Conservation (phyloP, 2,797 vertebrate species). For the Gobio occitaniae region DNA sequence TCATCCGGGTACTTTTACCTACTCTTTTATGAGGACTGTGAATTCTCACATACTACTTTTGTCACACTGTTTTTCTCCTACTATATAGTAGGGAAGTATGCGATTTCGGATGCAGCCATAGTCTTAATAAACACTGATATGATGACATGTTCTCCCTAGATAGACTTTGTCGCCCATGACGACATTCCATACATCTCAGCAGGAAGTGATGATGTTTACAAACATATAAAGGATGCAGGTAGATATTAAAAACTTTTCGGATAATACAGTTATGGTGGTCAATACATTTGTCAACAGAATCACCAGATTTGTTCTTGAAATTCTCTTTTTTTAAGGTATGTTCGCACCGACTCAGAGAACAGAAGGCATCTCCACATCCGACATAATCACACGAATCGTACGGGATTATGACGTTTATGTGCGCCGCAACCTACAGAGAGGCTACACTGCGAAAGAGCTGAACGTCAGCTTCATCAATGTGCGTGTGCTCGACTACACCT, state of each 20-base stretch:
- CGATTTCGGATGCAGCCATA: not conserved
- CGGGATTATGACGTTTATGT: conserved; percentile 89
- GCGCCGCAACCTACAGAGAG: conserved; percentile 85
- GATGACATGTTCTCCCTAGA: conserved; percentile 68
- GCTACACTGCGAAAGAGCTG: conserved; percentile 89
- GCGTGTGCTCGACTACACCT: not conserved
- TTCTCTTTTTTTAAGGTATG: conserved; percentile 77
- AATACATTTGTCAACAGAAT: not conserved
- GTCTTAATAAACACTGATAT: not conserved
- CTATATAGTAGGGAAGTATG: not conserved
- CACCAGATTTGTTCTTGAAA: not conserved
- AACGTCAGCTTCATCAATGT: conserved; percentile 88
- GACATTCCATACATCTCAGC: conserved; percentile 89
- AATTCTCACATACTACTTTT: not conserved
- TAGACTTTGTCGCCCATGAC: conserved; percentile 88
- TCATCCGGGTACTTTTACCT: not conserved
- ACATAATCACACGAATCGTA: conserved; percentile 89
- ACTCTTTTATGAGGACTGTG: not conserved
- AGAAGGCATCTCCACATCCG: conserved; percentile 88
- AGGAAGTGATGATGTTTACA: conserved; percentile 87
- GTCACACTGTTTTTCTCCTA: not conserved
- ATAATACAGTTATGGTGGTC: not conserved
- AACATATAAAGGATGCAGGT: conserved; percentile 90
- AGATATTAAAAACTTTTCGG: conserved; percentile 30
- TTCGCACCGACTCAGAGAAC: conserved; percentile 88